Percentiles rank a stretch among this genome's conserved stretches.
Evolutionary conservation across 2,113 vertebrate species (phyloP).

Genomic region (Halichoeres trimaculatus): DNA sequence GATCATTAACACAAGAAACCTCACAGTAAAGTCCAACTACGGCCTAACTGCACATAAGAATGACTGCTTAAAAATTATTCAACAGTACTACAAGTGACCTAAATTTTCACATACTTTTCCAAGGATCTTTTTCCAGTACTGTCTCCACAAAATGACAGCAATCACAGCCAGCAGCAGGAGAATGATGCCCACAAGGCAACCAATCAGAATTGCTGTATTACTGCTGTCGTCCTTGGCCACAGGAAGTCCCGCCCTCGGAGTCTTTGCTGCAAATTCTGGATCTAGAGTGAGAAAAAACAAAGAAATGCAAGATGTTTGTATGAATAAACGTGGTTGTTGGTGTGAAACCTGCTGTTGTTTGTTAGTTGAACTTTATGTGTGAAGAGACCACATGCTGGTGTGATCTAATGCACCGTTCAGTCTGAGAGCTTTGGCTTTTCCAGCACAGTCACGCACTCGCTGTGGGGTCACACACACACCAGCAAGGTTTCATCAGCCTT

Average conservation of each 20-base stretch:
- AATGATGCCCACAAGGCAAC: slow-evolving; percentile 95
- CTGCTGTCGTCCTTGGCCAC: slow-evolving; percentile 90
- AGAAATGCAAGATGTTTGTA: not conserved
- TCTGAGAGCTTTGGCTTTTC: slow-evolving; percentile 45
- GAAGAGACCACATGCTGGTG: not conserved
- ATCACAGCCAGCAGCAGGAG: slow-evolving; percentile 91
- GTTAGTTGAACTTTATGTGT: not conserved
- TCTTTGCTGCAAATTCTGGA: slow-evolving; percentile 66
- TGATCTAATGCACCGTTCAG: slow-evolving; percentile 36
- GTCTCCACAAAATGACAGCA: slow-evolving; percentile 92
- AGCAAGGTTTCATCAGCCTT: slow-evolving; percentile 40
- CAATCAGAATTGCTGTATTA: slow-evolving; percentile 91
- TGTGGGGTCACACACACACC: slow-evolving; percentile 28
- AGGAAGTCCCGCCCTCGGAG: slow-evolving; percentile 83
- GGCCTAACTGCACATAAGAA: not conserved
- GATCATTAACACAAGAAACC: not conserved
- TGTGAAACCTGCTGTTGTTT: not conserved
- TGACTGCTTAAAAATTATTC: not conserved
- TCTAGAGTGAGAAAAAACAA: slow-evolving; percentile 35
- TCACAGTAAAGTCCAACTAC: not conserved
- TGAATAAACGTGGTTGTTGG: too few relatives aligned
- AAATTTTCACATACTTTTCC: slow-evolving; percentile 85
- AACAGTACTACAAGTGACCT: not conserved
- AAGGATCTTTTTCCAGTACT: slow-evolving; percentile 93
- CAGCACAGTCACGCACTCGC: slow-evolving; percentile 23